Evolutionary conservation across 2,113 vertebrate genomes (phyloP), one percentile per base, ranked within the genome.

Genomic region (Rhabdornis inornatus): DNA sequence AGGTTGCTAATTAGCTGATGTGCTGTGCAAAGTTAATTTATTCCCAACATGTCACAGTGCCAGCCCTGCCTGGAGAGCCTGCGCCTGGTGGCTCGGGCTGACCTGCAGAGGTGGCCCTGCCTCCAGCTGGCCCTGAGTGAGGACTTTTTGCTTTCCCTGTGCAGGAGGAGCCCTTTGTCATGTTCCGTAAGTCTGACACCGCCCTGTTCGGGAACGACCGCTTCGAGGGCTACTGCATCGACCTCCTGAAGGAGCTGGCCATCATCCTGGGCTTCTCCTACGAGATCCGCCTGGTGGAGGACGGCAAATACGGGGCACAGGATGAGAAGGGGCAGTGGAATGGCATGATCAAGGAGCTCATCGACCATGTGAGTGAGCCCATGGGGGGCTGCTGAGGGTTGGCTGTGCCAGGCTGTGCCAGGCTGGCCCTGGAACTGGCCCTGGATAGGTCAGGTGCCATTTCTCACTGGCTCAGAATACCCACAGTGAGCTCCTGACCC

Each of bases 321-420:
- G 99, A 99, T 2, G 99, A 99, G 94, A 99, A 99, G 96, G 99
- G 99, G 89, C 99, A 99, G 97, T 99, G 99, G 99, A 99, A 99
- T 7, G 99, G 99, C 70, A 99, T 99, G 98, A 98, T 99, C 95
- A 98, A 98, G 92, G 99, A 99, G 92, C 99, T 99, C 80, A 99
- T 99, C 15, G 99, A 99, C 95, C 99, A 99, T 1, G 99, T 99
- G 97, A 99, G 99, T 99, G 22, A 31, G 45, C 39, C 9, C 3
- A 0, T 2, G 40, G 4, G 35, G 1, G 33, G 47, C 50, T 63
- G 66, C 14, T 0, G 0, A 22, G 81, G 71, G 45, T 19, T 0
- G 7, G 59, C 18, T 22, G 44, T 21, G n/a, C 81, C 2, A 1
- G 21, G 3, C 45, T 47, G 45, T 47, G 45, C 22, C 45, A 39